These are phyloP conservation scores for Hippocampus guttulatus DNA, from an alignment of 2,113 vertebrate genomes.

Conservation along the genomic window DNA sequence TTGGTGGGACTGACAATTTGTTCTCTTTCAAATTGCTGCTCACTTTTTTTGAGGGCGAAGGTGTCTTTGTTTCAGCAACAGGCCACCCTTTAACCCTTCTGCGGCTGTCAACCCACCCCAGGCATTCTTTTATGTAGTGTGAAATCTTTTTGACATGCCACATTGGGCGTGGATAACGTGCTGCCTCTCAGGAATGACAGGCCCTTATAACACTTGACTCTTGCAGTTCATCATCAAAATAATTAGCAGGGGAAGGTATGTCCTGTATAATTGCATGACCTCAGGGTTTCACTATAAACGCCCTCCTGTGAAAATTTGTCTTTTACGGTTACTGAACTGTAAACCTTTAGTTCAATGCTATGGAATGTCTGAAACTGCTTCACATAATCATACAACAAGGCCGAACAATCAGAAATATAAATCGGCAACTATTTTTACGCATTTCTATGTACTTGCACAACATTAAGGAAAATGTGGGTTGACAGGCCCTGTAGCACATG, in stretches of 20 bases:
- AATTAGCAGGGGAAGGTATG: not conserved
- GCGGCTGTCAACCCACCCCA: constrained; percentile 27
- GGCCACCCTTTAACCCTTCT: constrained; percentile 38
- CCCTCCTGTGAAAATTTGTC: not conserved
- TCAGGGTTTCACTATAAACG: not conserved
- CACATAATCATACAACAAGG: not conserved
- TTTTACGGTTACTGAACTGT: not conserved
- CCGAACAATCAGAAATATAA: not conserved
- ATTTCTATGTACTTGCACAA: not conserved
- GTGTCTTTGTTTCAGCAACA: constrained; percentile 23
- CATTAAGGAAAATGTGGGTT: not conserved
- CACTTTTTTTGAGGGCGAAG: constrained; percentile 32
- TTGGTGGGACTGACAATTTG: constrained; percentile 49
- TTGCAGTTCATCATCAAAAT: not conserved
- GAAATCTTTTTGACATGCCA: constrained; percentile 32
- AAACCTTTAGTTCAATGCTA: not conserved
- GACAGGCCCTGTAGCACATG: not conserved
- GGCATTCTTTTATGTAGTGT: constrained; percentile 33
- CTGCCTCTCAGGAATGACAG: constrained; percentile 12
- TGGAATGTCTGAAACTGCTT: not conserved
- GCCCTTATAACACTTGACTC: not conserved
- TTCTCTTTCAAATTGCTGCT: constrained; percentile 41
- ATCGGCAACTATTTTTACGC: not conserved
- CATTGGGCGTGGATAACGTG: constrained; percentile 24
- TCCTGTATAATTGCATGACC: not conserved